Base-by-base conservation (phyloP, 2,888 invertebrate species). In the Lepidochrysops patricia region DNA sequence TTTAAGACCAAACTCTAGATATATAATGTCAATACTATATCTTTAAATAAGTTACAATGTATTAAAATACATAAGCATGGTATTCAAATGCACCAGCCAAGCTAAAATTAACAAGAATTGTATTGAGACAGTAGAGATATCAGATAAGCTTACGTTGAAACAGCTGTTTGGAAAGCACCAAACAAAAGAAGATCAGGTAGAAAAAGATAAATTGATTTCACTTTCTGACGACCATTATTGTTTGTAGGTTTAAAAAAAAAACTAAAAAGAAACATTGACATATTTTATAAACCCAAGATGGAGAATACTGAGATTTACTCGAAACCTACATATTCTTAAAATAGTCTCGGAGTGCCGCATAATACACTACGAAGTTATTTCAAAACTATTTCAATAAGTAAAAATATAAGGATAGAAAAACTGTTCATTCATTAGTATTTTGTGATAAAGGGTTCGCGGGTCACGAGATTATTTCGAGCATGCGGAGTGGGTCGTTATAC, bases 381-480 rank as follows among this genome's bases (percentile, higher is more conserved):
- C 25, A 48, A n/a, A 43, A 29, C 4, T 23, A 49, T 25, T 29
- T 23, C 9, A 50, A 32, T 49, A 19, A 50, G 23, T 49, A 19
- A 32, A 49, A 32, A 27, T 6, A 9, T 9, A 43, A 7, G 3
- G 19, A 13, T 34, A 43, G 19, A 48, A 57, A 62, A 58, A 27
- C 43, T 54, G 49, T 65, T 65, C 62, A 67, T 67, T 67, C 64
- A 67, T 63, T 58, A 52, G 57, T 57, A 60, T 62, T 27, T 54
- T 37, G 62, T 58, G 65, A 67, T 67, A 68, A 25, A 32, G 57
- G 58, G 70, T 63, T 69, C 71, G 61, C 60, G 66, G 68, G 66
- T 67, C 66, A 65, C 48, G 43, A 63, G 65, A 67, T 64, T 61
- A 65, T 67, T 63, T 62, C 52, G 35, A 63, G 43, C 57, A 62